These are phyloP conservation scores for Sebastes steindachneri DNA, from an alignment of 2,797 vertebrate genomes.

Conservation along the genomic window DNA sequence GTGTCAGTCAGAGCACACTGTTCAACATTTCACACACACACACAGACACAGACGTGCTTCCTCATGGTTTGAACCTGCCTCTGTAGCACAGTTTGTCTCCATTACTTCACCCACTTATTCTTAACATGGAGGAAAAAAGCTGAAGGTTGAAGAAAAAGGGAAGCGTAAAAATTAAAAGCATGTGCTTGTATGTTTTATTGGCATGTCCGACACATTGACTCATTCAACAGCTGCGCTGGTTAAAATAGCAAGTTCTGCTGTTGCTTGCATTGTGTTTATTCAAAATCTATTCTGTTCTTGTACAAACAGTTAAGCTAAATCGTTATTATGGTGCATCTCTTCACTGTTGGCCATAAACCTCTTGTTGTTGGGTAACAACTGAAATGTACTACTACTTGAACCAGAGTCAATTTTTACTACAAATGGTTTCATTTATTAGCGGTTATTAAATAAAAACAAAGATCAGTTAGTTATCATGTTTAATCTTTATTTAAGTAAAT, in stretches of 20 bases:
- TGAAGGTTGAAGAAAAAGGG: neutral
- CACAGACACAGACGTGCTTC: neutral
- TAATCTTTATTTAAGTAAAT: too few species aligned
- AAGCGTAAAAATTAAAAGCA: neutral
- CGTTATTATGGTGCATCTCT: neutral
- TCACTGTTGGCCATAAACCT: neutral
- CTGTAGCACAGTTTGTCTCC: neutral
- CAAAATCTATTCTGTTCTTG: neutral
- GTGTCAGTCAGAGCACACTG: neutral
- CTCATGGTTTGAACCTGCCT: too few species aligned
- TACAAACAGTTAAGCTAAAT: neutral
- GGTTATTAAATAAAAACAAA: too few species aligned
- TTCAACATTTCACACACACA: neutral
- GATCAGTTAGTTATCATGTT: too few species aligned
- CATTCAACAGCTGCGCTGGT: neutral
- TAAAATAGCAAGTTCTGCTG: neutral
- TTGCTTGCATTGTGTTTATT: neutral
- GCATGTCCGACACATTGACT: neutral
- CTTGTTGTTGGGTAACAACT: neutral
- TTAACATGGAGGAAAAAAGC: neutral
- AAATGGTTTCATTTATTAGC: too few species aligned
- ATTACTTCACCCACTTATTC: neutral
- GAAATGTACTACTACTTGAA: too few species aligned
- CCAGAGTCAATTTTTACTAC: too few species aligned
- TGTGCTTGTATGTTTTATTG: neutral